Percentiles rank a stretch among this genome's conserved stretches.
phyloP scores from a whole-genome alignment of 2,113 vertebrate genomes.

The Myiozetetes cayanensis region DNA sequence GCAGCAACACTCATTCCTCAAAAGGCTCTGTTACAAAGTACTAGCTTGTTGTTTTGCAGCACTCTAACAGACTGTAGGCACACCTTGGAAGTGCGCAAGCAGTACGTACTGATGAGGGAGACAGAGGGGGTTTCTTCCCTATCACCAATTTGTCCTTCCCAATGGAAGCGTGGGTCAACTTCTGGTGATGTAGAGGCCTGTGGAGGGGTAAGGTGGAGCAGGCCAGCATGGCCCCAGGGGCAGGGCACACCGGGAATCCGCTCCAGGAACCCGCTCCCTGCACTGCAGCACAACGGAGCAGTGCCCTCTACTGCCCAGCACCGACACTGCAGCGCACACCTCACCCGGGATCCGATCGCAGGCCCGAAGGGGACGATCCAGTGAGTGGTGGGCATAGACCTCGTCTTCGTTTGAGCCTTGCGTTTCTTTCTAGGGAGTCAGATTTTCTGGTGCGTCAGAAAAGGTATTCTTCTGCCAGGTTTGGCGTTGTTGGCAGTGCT shows the following conservation, averaged over 20 bases:
- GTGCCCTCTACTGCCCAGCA: conserved; percentile 49
- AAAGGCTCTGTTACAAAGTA: not conserved
- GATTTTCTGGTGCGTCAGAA: not conserved
- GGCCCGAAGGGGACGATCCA: rapidly evolving
- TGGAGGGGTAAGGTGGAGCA: not conserved
- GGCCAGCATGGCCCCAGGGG: not conserved
- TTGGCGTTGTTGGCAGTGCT: not conserved
- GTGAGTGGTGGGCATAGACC: rapidly evolving
- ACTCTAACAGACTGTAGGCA: not conserved
- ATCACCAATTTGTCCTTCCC: not conserved
- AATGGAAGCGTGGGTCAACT: not conserved
- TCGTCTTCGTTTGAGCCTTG: not conserved
- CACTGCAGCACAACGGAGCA: not conserved
- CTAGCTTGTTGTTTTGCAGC: not conserved
- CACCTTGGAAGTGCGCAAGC: not conserved
- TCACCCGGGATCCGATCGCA: not conserved
- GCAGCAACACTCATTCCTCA: not conserved
- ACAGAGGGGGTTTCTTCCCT: not conserved
- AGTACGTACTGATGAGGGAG: not conserved
- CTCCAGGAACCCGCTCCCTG: not conserved
- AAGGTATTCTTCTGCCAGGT: not conserved
- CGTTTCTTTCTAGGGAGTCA: not conserved
- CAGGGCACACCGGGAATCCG: not conserved
- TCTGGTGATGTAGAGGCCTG: not conserved
- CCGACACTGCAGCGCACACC: not conserved